Evolutionary conservation across 2,113 vertebrate species (phyloP), one percentile per base, ranked within the genome.

Genomic region (Ariopsis seemanni): DNA sequence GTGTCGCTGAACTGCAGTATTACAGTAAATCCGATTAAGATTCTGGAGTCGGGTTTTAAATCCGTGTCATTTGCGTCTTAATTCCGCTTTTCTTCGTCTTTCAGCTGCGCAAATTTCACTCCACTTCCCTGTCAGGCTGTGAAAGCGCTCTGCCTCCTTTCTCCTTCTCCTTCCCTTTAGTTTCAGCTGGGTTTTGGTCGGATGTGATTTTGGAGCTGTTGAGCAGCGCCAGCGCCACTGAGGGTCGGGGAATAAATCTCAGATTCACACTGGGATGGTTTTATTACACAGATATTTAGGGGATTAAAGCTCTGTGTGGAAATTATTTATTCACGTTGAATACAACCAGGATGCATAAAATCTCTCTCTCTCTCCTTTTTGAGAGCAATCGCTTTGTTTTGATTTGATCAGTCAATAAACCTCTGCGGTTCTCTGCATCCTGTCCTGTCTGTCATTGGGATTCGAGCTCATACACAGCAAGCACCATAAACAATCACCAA

Each of bases 21-120:
- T 90, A 95, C 96, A 60, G 57, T 86, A 97, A 97, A 97, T 97
- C 96, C 96, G 96, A 97, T 98, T 98, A 97, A 96, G 88, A 95
- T 97, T 95, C 94, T 95, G 94, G 95, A 95, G 95, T 95, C 95
- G 96, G 90, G 95, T 95, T 92, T 96, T 96, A 92, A 96, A 96
- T 95, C 93, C 94, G 93, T 94, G 93, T 94, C 96, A 97, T 97
- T 97, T 96, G 94, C 96, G 96, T 96, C 95, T 95, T 95, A 95
- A 97, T 96, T 96, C 95, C 90, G 91, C 94, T 94, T 96, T 96
- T 96, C 58, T 75, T 85, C 57, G 95, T 95, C 94, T 96, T 96
- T 92, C 96, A 96, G 96, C 94, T 93, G 90, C 88, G 85, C 94
- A 95, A 94, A 92, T 94, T 95, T 94, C 94, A 94, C 91, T 90